Percentiles rank a stretch among this genome's conserved stretches.
phyloP scores from a whole-genome alignment of 2,797 vertebrate species.

The Halcyon leucocephala region DNA sequence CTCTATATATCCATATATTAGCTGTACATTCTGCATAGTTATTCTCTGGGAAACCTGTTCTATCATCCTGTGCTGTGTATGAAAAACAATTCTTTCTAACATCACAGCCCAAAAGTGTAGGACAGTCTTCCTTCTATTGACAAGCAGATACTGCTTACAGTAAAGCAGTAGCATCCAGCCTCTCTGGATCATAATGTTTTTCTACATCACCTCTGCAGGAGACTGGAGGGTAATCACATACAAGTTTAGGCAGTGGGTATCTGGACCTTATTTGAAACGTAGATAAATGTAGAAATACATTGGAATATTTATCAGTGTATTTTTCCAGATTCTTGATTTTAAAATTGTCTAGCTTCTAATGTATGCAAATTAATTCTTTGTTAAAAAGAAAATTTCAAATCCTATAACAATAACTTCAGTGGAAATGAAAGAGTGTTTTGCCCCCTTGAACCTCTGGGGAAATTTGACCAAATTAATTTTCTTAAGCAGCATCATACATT shows the following conservation, averaged over 20 bases:
- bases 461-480: conserved; percentile 60
- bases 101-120: neutral
- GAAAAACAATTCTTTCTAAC: neutral
- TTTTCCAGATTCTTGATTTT: neutral
- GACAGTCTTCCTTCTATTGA: neutral
- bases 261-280: neutral
- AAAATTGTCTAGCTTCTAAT: neutral
- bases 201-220: neutral
- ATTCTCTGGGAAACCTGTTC: neutral
- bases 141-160: neutral
- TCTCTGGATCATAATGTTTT: neutral
- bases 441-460: conserved; percentile 1
- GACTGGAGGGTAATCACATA: neutral
- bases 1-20: neutral
- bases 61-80: neutral
- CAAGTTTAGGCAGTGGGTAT: neutral
- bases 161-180: neutral
- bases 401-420: conserved; percentile 21
- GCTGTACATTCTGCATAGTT: neutral
- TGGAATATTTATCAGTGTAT: neutral
- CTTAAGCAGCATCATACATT: conserved; percentile 44
- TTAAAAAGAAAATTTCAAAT: conserved; percentile 60
- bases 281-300: neutral
- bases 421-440: conserved; percentile 37
- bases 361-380: conserved; percentile 55